A percentile compares a stretch with the other conserved stretches of the same genome.
phyloP scores from a whole-genome alignment of 2,113 vertebrate genomes.

The Seriola dumerili region DNA sequence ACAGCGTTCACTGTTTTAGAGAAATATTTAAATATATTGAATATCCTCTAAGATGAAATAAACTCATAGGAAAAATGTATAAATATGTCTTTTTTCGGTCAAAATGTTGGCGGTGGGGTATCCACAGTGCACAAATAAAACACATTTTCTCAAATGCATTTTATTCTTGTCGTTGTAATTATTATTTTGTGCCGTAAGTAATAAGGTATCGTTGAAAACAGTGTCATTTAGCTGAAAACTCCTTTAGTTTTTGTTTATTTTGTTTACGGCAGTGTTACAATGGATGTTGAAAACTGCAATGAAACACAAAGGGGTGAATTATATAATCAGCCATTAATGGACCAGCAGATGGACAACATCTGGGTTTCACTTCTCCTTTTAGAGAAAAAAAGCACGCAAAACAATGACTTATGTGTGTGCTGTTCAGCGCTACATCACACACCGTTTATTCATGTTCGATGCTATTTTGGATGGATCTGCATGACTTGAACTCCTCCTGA shows the following conservation, averaged over 20 bases:
- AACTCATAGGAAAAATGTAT: conserved; percentile 4
- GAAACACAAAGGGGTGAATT: conserved; percentile 41
- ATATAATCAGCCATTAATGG: conserved; percentile 58
- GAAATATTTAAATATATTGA: conserved; percentile 42
- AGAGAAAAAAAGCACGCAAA: conserved; percentile 5
- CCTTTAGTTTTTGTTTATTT: neutral
- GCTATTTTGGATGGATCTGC: neutral
- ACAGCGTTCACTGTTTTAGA: conserved; percentile 29
- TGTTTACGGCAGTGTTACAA: neutral
- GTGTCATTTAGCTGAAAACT: neutral
- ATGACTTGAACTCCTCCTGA: neutral
- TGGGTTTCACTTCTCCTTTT: conserved; percentile 51
- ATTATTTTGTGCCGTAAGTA: neutral
- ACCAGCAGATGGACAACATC: conserved; percentile 65
- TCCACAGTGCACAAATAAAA: conserved; percentile 50
- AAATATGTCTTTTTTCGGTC: neutral
- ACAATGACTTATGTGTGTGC: neutral
- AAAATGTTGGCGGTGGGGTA: conserved; percentile 3
- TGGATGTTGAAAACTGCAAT: conserved; percentile 6
- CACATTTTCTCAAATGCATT: conserved; percentile 51
- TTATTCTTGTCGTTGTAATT: neutral
- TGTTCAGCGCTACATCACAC: neutral
- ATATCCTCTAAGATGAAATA: conserved; percentile 40
- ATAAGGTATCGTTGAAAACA: neutral
- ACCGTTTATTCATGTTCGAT: neutral